Percentiles rank a stretch among this genome's conserved stretches.
phyloP scores from a whole-genome alignment of 2,113 vertebrate genomes.

The Triplophysa dalaica region DNA sequence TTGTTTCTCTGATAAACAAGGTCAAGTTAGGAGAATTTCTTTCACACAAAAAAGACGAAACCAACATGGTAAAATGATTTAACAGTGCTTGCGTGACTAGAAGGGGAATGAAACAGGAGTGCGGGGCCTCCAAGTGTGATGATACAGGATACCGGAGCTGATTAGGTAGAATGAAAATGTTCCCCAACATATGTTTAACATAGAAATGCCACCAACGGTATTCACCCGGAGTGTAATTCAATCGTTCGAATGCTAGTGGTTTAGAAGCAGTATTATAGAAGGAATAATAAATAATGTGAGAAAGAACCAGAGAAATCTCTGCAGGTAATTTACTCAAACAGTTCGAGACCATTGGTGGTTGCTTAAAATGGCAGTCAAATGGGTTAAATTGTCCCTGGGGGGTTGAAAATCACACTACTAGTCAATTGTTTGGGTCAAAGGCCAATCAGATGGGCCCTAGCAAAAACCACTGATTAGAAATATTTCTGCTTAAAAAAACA shows the following conservation, averaged over 20 bases:
- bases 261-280: slow-evolving; percentile 25
- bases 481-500: background rate
- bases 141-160: slow-evolving; percentile 51
- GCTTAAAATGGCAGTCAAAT: background rate
- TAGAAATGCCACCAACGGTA: slow-evolving; percentile 8
- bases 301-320: slow-evolving; percentile 10
- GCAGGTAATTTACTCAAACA: background rate
- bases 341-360: background rate
- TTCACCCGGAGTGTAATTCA: slow-evolving; percentile 17
- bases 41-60: slow-evolving; percentile 57
- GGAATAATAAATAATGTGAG: slow-evolving; percentile 36
- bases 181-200: slow-evolving; percentile 30
- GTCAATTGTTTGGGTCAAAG: background rate
- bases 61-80: slow-evolving; percentile 66
- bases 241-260: slow-evolving; percentile 14
- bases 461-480: background rate
- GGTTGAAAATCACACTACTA: background rate
- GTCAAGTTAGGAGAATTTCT: slow-evolving; percentile 8
- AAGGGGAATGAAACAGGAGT: slow-evolving; percentile 50
- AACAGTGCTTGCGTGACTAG: slow-evolving; percentile 61
- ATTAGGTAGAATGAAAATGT: slow-evolving; percentile 28
- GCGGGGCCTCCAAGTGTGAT: slow-evolving; percentile 44
- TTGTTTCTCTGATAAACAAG: slow-evolving; percentile 52
- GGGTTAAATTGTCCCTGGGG: slow-evolving; percentile 29
- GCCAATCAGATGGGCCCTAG: background rate